Conservation (phyloP, 2,113 vertebrate genomes). For the Porphyrio hochstetteri region DNA sequence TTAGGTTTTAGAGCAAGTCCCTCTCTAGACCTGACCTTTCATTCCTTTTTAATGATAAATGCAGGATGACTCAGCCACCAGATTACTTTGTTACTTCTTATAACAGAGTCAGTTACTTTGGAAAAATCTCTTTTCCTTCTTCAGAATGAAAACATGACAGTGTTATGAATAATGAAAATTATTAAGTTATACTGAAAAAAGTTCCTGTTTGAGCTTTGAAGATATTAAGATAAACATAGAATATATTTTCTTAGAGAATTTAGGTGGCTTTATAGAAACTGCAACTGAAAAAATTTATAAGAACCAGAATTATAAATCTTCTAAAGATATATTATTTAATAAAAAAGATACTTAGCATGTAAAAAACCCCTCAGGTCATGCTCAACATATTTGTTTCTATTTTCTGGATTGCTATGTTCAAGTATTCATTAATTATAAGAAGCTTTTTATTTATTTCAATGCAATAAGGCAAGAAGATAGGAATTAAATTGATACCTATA, state of each 20-base stretch:
- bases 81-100: neutral
- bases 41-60: neutral
- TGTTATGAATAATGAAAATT: neutral
- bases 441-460: neutral
- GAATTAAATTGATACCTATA: neutral
- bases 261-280: neutral
- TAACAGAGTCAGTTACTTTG: neutral
- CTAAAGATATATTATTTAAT: neutral
- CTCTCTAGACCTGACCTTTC: neutral
- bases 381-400: neutral
- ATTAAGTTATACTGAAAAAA: neutral
- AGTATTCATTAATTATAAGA: neutral
- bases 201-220: neutral
- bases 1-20: neutral
- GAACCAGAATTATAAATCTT: neutral
- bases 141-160: neutral
- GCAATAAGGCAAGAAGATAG: neutral
- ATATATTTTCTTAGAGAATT: neutral
- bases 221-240: neutral
- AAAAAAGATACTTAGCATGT: neutral
- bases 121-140: neutral
- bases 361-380: accelerated
- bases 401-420: neutral
- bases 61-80: neutral
- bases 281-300: neutral